phyloP scores from a whole-genome alignment of 2,888 invertebrate genomes.

The Nomada hirtipes region DNA sequence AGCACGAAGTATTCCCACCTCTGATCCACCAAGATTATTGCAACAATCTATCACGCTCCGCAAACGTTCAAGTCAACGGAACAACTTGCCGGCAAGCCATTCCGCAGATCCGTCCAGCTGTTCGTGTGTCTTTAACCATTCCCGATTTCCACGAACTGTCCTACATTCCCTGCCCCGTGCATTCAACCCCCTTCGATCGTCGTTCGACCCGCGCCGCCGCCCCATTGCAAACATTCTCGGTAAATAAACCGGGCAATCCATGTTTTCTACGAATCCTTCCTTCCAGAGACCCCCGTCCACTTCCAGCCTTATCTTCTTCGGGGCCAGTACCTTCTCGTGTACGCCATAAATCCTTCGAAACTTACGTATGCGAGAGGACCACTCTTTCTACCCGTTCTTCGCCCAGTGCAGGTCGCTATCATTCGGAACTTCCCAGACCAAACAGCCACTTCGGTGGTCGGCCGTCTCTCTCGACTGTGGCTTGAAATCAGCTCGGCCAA shows the following conservation, averaged over 20 bases:
- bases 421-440: slow-evolving; percentile 34
- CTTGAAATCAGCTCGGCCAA: neutral
- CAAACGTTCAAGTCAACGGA: too few relatives aligned
- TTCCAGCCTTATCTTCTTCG: slow-evolving; percentile 64
- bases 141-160: slow-evolving; percentile 15
- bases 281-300: neutral
- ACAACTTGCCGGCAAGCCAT: too few relatives aligned
- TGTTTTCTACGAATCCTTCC: slow-evolving; percentile 23
- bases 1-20: too few relatives aligned
- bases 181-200: slow-evolving; percentile 15
- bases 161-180: slow-evolving; percentile 1
- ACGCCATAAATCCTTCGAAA: slow-evolving; percentile 70
- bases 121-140: neutral
- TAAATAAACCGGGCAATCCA: slow-evolving; percentile 49
- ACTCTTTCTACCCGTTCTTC: slow-evolving; percentile 7
- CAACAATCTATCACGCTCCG: too few relatives aligned
- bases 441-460: slow-evolving; percentile 31
- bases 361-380: slow-evolving; percentile 74
- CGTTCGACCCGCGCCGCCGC: slow-evolving; percentile 10
- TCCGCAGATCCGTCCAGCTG: too few relatives aligned
- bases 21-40: too few relatives aligned
- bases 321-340: slow-evolving; percentile 31
- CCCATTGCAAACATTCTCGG: slow-evolving; percentile 27
- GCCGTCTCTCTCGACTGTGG: neutral
- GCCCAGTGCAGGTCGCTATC: slow-evolving; percentile 3